A percentile compares a stretch with the other conserved stretches of the same genome.
phyloP scores from a whole-genome alignment of 2,113 vertebrate genomes.

The Falco punctatus region DNA sequence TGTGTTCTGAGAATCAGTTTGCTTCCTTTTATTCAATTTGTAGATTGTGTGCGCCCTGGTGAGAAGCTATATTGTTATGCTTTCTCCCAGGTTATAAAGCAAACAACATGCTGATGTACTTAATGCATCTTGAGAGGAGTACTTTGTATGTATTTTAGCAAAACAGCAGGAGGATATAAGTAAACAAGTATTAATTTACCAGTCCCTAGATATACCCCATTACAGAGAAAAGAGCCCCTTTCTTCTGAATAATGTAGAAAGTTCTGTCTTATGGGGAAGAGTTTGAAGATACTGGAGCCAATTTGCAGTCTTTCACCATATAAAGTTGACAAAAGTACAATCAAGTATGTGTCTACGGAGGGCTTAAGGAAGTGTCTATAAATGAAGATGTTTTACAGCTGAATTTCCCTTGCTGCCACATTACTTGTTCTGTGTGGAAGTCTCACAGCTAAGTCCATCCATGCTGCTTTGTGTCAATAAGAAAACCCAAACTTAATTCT shows the following conservation, averaged over 20 bases:
- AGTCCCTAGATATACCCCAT: constrained; percentile 22
- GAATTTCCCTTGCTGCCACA: constrained; percentile 12
- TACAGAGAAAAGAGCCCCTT: constrained; percentile 25
- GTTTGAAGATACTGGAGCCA: constrained; percentile 11
- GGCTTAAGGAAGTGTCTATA: background rate
- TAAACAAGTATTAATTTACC: constrained; percentile 72
- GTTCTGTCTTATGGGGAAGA: constrained; percentile 6
- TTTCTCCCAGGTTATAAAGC: constrained; percentile 50
- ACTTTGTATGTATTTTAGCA: constrained; percentile 41
- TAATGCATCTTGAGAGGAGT: constrained; percentile 57
- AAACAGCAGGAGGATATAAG: constrained; percentile 60
- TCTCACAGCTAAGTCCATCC: background rate
- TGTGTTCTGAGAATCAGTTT: constrained; percentile 30
- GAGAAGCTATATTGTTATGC: constrained; percentile 56
- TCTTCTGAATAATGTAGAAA: constrained; percentile 9
- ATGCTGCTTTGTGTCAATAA: background rate
- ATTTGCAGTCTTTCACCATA: constrained; percentile 21
- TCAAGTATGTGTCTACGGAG: background rate
- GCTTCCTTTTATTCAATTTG: constrained; percentile 64
- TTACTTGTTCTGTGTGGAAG: background rate
- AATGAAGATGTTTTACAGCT: background rate
- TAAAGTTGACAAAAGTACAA: constrained; percentile 17
- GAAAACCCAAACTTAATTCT: background rate
- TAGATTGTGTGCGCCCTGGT: constrained; percentile 14
- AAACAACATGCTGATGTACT: constrained; percentile 52